Evolutionary conservation across 2,888 invertebrate genomes (phyloP), one percentile per base, ranked within the genome.

Genomic region (Neoaliturus tenellus): DNA sequence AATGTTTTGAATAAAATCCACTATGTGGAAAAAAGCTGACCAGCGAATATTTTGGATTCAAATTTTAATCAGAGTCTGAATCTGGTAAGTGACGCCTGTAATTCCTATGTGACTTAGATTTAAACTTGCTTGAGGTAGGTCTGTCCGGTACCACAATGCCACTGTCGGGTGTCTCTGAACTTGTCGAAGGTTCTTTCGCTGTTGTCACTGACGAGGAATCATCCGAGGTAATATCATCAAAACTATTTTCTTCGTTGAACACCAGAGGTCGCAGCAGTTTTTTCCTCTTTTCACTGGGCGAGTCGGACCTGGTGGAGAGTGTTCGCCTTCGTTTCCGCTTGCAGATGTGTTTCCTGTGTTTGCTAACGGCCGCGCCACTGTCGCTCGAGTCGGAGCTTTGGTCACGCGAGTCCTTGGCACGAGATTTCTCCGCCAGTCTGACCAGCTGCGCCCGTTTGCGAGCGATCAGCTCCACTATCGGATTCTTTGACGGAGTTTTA

Each of bases 101-200:
- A 58, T 83, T 83, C 73, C 83, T 80, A 55, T 71, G 80, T 12
- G 55, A 35, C 44, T 51, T 33, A 14, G 84, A 80, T 80, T 78
- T 82, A 25, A 62, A 78, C 80, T 84, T 84, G 39, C 75, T 75
- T 6, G 82, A 82, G 23, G 81, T 44, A 23, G 82, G 84, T 71
- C 78, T 78, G 31, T 83, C 83, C 23, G 71, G 51, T 20, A 83
- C 14, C 20, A 23, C 51, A 1, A 83, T 83, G 17, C 83, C 83
- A 41, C 83, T 83, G 23, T 83, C 83, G 20, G 83, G 80, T 14
- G 83, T 83, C 71, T 84, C 82, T n/a, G 78, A 82, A 20, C 82
- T 75, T 0, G 78, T 69, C 41, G 84, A 82, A 39, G 78, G 69
- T n/a, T 80, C 41, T 31, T 80, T 71, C 17, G 23, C 44, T 20